Base-by-base conservation (phyloP, 2,888 invertebrate species). In the Caenorhabditis sinica region DNA sequence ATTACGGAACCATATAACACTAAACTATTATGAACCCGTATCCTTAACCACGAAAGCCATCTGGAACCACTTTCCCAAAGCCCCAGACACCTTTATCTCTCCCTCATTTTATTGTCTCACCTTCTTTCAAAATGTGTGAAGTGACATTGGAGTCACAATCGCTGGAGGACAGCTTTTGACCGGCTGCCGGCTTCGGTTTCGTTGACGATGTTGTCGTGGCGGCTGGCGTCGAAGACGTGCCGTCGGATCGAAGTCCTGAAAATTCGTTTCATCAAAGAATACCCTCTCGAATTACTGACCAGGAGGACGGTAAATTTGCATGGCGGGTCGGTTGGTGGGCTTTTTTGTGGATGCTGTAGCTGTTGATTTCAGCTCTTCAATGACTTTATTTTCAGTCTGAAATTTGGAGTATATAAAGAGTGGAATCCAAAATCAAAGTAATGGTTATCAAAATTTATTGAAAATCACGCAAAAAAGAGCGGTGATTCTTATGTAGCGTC, bases 231-330 rank as follows among this genome's bases (percentile, higher is more conserved):
- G 84, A 65, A 43, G 81, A 76, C 66, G 84, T 68, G 66, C 82
- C 82, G 69, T 85, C 85, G 73, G 82, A 81, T 82, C 85, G 82
- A 79, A 85, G 82, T 85, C 85, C 85, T 84, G 56, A 43, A 60
- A n/a, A 53, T 43, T 28, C 17, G 6, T 3, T 11, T 49, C 23
- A 15, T 13, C 15, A 13, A 9, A 36, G 23, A 51, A 36, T 6
- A 0, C 0, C 11, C 17, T 49, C 11, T 15, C 25, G 36, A 30
- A 43, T 13, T 56, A 76, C 77, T 75, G n/a, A 90, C 90, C 90
- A 66, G 90, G 90, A 51, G 90, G 90, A 80, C 89, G 87, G 82
- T 90, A 90, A 76, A 90, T 89, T 83, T 90, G 90, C 88, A 90
- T 88, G 73, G 89, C 87, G 53, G 90, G 90, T 80, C 90, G 85